Evolutionary conservation across 2,888 invertebrate genomes (phyloP), one percentile per base, ranked within the genome.

Genomic region (Sarcophaga caerulescens): DNA sequence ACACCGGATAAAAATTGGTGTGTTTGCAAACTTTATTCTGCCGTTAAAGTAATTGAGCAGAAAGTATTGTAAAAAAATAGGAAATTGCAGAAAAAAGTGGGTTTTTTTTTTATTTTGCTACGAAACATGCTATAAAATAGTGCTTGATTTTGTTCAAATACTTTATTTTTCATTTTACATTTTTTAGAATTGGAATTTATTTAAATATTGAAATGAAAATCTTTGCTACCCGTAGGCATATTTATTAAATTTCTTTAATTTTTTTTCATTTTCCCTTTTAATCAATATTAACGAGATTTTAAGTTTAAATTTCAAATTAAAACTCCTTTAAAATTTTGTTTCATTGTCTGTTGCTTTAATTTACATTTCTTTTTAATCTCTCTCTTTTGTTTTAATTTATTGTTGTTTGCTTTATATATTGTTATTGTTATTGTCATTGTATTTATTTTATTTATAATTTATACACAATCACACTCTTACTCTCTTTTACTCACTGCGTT

Each of bases 41-140:
- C 23, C 17, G 80, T 63, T 73, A 77, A 81, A 74, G 81, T 77
- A 85, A 85, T 85, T 81, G 81, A 81, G 85, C 81, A 81, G 81
- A 85, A 85, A 73, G 68, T 81, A 19, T 59, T 77, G 21, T 47
- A 35, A 75, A 75, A 73, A 10, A 35, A 19, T 35, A 21, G 23
- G 25, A 45, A 74, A 23, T 57, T 21, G 17, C 19, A 25, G 35
- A 69, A 12, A 65, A 17, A 23, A 52, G n/a, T 45, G 45, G 17
- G 52, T 75, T 69, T 44, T 21, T 17, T 35, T 44, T 21, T 11
- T 6, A 35, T 35, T 35, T 35, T 35, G 8, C 35, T 10, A 35
- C 8, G 8, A 8, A 35, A 35, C 35, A 35, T 35, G 35, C 35
- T 35, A 35, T 35, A 35, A 8, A 35, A 35, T 8, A 35, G 8